Evolutionary conservation across 2,888 invertebrate genomes (phyloP), one percentile per base, ranked within the genome.

Genomic region (Lasioglossum zephyrum): DNA sequence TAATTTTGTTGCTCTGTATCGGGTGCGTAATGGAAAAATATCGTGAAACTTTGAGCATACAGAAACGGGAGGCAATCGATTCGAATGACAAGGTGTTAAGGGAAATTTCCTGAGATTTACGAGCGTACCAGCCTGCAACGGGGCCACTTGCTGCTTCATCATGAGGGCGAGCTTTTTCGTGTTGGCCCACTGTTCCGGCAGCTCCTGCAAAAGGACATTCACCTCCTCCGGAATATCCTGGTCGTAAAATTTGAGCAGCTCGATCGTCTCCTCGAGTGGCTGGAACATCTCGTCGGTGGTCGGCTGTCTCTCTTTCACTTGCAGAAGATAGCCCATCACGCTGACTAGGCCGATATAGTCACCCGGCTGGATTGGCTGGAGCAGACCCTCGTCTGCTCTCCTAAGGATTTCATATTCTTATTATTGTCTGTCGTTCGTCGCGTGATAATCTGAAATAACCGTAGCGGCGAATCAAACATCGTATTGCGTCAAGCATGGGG

Each of bases 161-260:
- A 98, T 98, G 39, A 97, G 95, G 0, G 98, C 98, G 82, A 99
- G 96, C 95, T 99, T 99, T 95, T 99, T 99, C 0, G 98, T 98
- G 90, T 98, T 97, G 91, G 97, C 97, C 99, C 99, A 99, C 95
- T 99, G 98, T 93, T 99, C 99, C 18, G 99, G 99, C 79, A 99
- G 95, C 95, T 99, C 99, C 96, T 98, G 96, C 70, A 99, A 95
- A 88, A 99, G 96, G 8, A 98, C 97, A 94, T 99, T 99, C 0
- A 99, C 98, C 96, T 99, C 98, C 95, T 99, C 99, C 0, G 99
- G 98, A 93, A 99, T 98, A 94, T 99, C 99, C 96, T 99, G 98
- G 92, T 99, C 99, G 94, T 99, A 99, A 93, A 98, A 98, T 95
- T 98, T 98, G 1, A 99, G 95, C 9, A 99, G 96, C 92, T 99